Percentiles rank a stretch among this genome's conserved stretches.
Evolutionary conservation across 2,113 vertebrate genomes (phyloP).

Genomic region (Equus quagga): DNA sequence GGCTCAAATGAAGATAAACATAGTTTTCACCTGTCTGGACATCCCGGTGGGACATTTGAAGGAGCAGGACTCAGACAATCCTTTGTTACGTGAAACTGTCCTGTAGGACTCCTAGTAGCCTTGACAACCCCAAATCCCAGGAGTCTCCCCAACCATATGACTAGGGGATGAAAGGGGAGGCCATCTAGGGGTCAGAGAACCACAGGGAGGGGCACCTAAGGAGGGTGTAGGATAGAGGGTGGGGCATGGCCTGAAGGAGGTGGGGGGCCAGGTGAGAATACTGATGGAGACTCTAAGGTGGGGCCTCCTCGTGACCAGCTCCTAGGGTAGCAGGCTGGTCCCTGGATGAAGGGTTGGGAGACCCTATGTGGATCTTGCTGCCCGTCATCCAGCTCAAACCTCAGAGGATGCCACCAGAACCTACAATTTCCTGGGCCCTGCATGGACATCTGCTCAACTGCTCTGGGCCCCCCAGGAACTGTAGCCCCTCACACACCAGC

Average conservation of each 20-base stretch:
- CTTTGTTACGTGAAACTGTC: not conserved
- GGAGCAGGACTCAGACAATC: not conserved
- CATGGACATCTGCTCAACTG: not conserved
- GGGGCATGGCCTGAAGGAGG: not conserved
- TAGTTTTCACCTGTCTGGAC: not conserved
- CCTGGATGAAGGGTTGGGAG: not conserved
- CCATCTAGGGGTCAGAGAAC: not conserved
- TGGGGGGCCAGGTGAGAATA: not conserved
- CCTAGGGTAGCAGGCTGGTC: not conserved
- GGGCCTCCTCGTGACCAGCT: not conserved
- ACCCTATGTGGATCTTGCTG: not conserved
- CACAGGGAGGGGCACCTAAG: not conserved
- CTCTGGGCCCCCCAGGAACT: not conserved
- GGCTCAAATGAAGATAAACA: not conserved
- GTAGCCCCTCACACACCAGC: not conserved
- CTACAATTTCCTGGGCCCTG: not conserved
- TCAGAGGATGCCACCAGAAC: not conserved
- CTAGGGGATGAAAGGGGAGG: not conserved
- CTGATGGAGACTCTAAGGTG: not conserved
- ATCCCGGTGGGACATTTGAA: not conserved
- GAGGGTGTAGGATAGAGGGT: not conserved
- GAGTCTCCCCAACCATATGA: not conserved
- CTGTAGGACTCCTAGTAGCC: not conserved
- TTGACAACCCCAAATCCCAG: not conserved
- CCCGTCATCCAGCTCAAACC: not conserved